A percentile compares a stretch with the other conserved stretches of the same genome.
These are phyloP conservation scores for Dryobates pubescens DNA, from an alignment of 2,797 vertebrate species.

Conservation along the genomic window DNA sequence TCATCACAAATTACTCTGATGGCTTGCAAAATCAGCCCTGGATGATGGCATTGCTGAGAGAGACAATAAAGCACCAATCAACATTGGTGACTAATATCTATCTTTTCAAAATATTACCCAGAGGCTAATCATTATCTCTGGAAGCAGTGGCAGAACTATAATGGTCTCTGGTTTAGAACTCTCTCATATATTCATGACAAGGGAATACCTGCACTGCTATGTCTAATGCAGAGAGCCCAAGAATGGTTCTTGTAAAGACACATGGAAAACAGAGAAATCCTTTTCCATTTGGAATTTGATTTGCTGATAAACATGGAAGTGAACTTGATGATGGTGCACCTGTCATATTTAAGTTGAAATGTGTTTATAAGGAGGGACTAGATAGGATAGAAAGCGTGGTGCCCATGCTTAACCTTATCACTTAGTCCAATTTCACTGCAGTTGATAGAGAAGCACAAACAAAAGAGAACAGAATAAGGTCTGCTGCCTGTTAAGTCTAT, in stretches of 20 bases:
- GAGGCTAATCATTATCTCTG: neutral
- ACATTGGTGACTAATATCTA: neutral
- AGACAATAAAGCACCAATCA: neutral
- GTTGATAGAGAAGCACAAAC: neutral
- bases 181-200: neutral
- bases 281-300: neutral
- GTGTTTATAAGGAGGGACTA: neutral
- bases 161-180: neutral
- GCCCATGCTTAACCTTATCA: neutral
- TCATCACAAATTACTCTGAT: neutral
- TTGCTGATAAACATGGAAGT: neutral
- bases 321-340: neutral
- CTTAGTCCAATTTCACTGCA: neutral
- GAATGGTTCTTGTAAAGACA: neutral
- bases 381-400: neutral
- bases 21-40: neutral
- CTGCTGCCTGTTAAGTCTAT: neutral
- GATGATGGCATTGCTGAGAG: neutral
- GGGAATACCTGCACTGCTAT: neutral
- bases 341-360: neutral
- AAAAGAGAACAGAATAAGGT: neutral
- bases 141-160: neutral
- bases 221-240: neutral
- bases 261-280: neutral
- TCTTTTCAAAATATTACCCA: neutral